Evolutionary conservation across 2,888 invertebrate species (phyloP).

Genomic region (Polylopha cassiicola): DNA sequence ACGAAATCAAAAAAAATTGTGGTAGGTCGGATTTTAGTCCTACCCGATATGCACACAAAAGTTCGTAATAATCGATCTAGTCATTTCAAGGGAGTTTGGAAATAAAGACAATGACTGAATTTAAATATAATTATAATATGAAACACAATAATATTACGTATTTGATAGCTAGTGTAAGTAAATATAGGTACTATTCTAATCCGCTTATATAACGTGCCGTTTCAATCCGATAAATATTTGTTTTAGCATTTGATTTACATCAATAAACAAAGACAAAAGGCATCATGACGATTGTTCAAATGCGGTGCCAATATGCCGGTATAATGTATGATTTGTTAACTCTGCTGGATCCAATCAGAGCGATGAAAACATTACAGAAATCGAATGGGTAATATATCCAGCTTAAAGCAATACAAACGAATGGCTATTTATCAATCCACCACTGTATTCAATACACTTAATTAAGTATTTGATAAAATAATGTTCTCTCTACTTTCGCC

Average conservation of each 20-base stretch:
- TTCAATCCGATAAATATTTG: slow-evolving; percentile 11
- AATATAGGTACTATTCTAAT: no score
- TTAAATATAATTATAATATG: no score
- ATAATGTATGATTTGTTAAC: slow-evolving; percentile 11
- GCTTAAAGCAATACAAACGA: slow-evolving; percentile 22
- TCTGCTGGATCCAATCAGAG: slow-evolving; percentile 16
- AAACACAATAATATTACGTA: no score
- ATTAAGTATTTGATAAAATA: slow-evolving; percentile 12
- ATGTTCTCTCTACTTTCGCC: slow-evolving; percentile 8
- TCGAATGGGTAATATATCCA: slow-evolving; percentile 15
- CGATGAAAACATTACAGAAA: slow-evolving; percentile 20
- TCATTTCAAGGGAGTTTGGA: no score
- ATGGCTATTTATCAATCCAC: slow-evolving; percentile 15
- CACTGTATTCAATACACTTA: slow-evolving; percentile 9
- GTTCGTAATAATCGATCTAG: no score
- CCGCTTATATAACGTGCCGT: no score
- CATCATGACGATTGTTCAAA: slow-evolving; percentile 4
- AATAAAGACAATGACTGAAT: no score
- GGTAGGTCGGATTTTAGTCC: no score
- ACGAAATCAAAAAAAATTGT: no score
- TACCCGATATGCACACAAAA: no score
- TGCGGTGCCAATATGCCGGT: neutral
- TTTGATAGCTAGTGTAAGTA: no score
- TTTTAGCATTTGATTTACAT: slow-evolving; percentile 14
- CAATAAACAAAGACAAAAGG: slow-evolving; percentile 7